Evolutionary conservation across 2,113 vertebrate genomes (phyloP).

Genomic region (Panthera leo): DNA sequence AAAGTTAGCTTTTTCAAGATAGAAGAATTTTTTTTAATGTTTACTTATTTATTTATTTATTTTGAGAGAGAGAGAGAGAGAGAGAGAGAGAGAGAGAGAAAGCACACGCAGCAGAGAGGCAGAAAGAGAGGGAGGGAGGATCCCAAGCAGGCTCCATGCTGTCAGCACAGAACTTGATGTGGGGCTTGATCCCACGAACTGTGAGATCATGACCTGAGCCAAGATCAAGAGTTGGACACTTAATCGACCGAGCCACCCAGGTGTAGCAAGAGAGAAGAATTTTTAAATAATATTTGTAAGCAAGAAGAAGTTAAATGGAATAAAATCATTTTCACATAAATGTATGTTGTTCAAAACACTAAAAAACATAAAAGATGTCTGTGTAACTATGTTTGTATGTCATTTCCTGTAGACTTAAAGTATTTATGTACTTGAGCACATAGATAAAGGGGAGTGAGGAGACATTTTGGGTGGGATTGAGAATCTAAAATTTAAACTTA

Average conservation of each 20-base stretch:
- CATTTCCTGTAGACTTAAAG: not conserved
- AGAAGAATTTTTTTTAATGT: not conserved
- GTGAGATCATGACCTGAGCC: no score
- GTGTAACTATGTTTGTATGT: not conserved
- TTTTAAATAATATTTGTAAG: not conserved
- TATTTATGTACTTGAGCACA: not conserved
- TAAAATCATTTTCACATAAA: conserved; percentile 16
- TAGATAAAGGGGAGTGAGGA: not conserved
- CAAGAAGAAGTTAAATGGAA: not conserved
- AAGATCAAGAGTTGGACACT: no score
- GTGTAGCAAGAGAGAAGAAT: not conserved
- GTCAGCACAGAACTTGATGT: no score
- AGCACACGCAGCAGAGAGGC: no score
- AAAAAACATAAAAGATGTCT: not conserved
- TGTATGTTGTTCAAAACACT: not conserved
- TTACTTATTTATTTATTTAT: not conserved
- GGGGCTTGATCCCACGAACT: no score
- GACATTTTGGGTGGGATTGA: not conserved
- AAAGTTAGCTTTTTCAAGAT: not conserved
- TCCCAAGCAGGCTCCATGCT: no score
- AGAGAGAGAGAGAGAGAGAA: no score
- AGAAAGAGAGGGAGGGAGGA: no score
- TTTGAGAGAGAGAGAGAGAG: no score
- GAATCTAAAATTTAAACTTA: not conserved
- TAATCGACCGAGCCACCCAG: no score